phyloP scores from a whole-genome alignment of 2,888 invertebrate species.

The Petrolisthes cinctipes region DNA sequence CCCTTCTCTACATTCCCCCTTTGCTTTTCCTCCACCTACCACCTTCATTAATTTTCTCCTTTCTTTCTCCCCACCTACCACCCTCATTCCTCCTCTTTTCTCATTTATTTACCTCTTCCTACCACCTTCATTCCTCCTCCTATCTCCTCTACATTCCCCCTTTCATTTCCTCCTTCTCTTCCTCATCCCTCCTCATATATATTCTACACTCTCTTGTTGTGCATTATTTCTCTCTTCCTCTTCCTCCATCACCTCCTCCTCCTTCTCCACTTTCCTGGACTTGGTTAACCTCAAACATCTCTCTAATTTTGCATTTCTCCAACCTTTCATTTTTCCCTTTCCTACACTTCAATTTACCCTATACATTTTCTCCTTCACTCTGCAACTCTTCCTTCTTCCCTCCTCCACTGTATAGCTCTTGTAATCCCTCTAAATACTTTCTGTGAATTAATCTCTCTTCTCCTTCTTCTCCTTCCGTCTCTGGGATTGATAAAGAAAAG shows the following conservation, averaged over 20 bases:
- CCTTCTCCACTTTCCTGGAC: background rate
- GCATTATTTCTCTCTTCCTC: background rate
- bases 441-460: background rate
- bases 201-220: background rate
- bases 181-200: background rate
- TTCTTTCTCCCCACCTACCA: background rate
- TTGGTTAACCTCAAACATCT: background rate
- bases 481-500: too few species aligned
- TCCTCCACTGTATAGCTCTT: background rate
- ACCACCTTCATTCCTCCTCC: background rate
- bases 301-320: too few species aligned
- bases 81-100: background rate
- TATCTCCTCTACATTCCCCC: background rate
- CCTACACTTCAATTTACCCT: too few species aligned
- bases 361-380: too few species aligned
- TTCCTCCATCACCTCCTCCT: slow-evolving; percentile 19
- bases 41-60: background rate
- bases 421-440: background rate
- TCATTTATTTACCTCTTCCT: background rate
- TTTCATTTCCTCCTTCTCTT: background rate
- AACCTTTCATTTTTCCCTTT: too few species aligned
- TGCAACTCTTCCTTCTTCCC: background rate
- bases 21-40: too few species aligned
- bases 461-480: too few species aligned
- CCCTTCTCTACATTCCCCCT: background rate